Evolutionary conservation across 2,888 invertebrate species (phyloP).

Genomic region (Bibio marci): DNA sequence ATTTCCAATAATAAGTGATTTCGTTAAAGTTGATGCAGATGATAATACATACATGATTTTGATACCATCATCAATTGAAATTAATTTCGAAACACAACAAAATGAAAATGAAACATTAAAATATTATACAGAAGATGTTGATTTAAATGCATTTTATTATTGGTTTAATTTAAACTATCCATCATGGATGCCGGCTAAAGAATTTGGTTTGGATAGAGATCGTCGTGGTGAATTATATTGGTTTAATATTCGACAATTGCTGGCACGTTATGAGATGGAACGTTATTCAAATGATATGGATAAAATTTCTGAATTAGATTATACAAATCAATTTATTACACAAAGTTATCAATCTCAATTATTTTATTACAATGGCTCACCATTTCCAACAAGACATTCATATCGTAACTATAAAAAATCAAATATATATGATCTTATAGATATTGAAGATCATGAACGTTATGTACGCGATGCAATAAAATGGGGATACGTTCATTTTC

Average conservation of each 20-base stretch:
- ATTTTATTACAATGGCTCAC: conserved; percentile 42
- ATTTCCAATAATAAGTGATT: no score
- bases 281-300: conserved; percentile 52
- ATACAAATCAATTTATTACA: no score
- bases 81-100: no score
- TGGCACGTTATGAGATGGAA: conserved; percentile 33
- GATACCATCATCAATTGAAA: no score
- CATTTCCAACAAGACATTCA: conserved; percentile 40
- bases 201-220: conserved; percentile 19
- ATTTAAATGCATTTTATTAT: conserved; percentile 54
- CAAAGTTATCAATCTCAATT: conserved; percentile 44
- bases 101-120: conserved; percentile 43
- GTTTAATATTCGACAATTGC: conserved; percentile 30
- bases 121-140: conserved; percentile 64
- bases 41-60: no score
- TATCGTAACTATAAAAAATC: no score
- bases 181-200: conserved; percentile 42
- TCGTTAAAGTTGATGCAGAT: no score
- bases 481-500: conserved; percentile 31
- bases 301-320: conserved; percentile 40
- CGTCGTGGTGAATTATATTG: conserved; percentile 31
- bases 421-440: conserved; percentile 13
- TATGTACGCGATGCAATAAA: conserved; percentile 44
- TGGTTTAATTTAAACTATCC: conserved; percentile 51
- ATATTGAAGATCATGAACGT: conserved; percentile 34